Evolutionary conservation across 2,888 invertebrate species (phyloP), one percentile per base, ranked within the genome.

Genomic region (Cataglyphis altisquamis): DNA sequence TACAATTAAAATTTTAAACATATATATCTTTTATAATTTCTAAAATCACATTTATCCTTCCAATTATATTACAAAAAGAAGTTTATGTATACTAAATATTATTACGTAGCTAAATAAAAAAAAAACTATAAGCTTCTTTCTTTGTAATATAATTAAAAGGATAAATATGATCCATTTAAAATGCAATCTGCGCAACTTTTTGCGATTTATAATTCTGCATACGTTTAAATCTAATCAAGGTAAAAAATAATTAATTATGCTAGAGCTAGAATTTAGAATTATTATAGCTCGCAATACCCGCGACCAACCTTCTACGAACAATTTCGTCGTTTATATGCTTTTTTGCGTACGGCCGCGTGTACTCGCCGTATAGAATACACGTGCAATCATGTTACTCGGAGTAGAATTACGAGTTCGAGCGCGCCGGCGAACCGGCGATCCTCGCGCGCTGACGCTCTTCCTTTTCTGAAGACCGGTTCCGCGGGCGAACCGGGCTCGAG

Each of bases 351-450:
- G 25, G 10, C 18, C 82, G 80, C 64, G 45, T 67, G 64, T 85
- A n/a, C 21, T 45, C 63, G 48, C 48, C n/a, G n/a, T n/a, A 21
- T 21, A n/a, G 48, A n/a, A 80, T n/a, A 62, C 55, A 67, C 39
- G 63, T 39, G 55, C 84, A 82, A 84, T 89, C 86, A 84, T 82
- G 75, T 87, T 89, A 89, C 88, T 84, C 41, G 12, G 87, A 87
- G 86, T 89, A 87, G 87, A 89, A 89, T 89, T 89, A 86, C 86
- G 80, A 77, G 73, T 89, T 73, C 78, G 77, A 77, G 72, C 81
- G 80, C 73, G 25, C 25, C 25, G 80, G 83, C 82, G 73, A 89
- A 84, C 21, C 45, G 32, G 78, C 32, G 78, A 64, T 84, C 85
- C 82, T 85, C 83, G 82, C 83, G 81, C 83, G 77, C 75, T 70